These are phyloP conservation scores for Eupithecia abbreviata DNA, from an alignment of 2,888 invertebrate species.

Conservation along the genomic window DNA sequence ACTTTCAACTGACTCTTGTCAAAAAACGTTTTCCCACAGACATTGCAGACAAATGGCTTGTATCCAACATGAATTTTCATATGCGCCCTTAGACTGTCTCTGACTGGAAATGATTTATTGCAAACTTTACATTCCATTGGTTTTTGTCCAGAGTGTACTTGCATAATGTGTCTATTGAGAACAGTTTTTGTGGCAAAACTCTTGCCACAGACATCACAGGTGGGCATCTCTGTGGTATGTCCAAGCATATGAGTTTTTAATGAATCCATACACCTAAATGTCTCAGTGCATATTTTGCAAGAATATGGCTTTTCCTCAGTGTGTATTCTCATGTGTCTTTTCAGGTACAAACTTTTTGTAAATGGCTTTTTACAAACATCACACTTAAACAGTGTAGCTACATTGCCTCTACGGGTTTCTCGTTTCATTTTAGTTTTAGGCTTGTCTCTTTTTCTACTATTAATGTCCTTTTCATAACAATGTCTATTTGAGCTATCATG, in stretches of 20 bases:
- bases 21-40: conserved; percentile 24
- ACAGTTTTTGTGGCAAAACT: conserved; percentile 8
- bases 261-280: background rate
- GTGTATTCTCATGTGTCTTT: conserved; percentile 5
- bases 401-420: conserved; percentile 7
- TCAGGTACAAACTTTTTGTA: background rate
- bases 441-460: conserved; percentile 1
- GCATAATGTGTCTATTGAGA: conserved; percentile 11
- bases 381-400: conserved; percentile 7
- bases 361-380: conserved; percentile 10
- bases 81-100: conserved; percentile 6
- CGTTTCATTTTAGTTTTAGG: conserved; percentile 9
- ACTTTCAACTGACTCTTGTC: conserved; percentile 19
- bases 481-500: background rate
- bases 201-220: conserved; percentile 8
- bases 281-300: conserved; percentile 10
- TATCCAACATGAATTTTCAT: conserved; percentile 14
- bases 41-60: conserved; percentile 18
- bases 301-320: background rate
- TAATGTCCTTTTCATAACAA: background rate
- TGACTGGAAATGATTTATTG: conserved; percentile 11
- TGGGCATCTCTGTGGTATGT: conserved; percentile 4
- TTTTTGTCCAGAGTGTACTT: conserved; percentile 12
- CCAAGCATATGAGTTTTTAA: conserved; percentile 1
- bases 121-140: conserved; percentile 13